Percentiles rank a stretch among this genome's conserved stretches.
Conservation (phyloP, 2,113 vertebrate species). For the Callaeas wilsoni region DNA sequence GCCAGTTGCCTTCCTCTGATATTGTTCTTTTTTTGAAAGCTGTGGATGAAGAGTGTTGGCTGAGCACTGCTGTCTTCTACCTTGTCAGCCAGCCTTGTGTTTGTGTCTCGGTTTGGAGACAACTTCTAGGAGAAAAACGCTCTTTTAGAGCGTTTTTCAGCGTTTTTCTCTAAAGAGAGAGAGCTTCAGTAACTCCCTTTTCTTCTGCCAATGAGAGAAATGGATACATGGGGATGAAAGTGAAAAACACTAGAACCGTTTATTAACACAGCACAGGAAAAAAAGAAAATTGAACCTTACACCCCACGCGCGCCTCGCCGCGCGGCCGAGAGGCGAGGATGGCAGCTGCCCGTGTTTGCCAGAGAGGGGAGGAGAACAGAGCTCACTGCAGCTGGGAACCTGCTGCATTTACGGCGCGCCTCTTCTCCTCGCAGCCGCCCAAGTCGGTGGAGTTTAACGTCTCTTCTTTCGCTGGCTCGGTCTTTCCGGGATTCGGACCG, state of each 20-base stretch:
- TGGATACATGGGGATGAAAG: neutral
- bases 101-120: neutral
- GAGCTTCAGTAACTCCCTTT: neutral
- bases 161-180: neutral
- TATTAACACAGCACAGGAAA: neutral
- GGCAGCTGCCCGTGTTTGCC: neutral
- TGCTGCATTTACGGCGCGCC: neutral
- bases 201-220: neutral
- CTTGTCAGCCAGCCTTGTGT: neutral
- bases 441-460: neutral
- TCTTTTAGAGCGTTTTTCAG: neutral
- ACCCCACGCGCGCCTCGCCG: rapidly evolving
- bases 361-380: neutral
- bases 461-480: neutral
- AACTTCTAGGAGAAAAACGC: neutral
- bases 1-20: neutral
- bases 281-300: neutral
- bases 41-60: neutral
- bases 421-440: rapidly evolving
- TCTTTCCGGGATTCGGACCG: neutral
- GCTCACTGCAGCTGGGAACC: neutral
- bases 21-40: neutral
- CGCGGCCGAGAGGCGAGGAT: neutral
- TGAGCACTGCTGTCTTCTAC: neutral
- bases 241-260: neutral